Conservation (phyloP, 2,888 invertebrate species). For the Eurytoma adleriae region DNA sequence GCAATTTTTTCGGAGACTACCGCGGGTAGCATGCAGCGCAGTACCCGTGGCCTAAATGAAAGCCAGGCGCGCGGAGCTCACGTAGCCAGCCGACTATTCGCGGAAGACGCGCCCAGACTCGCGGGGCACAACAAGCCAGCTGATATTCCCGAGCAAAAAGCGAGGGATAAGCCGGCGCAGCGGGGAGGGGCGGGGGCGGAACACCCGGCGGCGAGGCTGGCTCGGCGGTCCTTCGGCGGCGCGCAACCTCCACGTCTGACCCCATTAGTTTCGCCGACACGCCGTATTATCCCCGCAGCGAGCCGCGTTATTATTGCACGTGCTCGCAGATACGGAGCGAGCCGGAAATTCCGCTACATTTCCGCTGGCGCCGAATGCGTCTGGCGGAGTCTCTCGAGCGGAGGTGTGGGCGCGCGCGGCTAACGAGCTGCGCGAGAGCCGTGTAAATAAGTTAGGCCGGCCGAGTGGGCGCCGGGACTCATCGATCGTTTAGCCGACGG, state of each 20-base stretch:
- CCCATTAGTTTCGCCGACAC: slow-evolving; percentile 59
- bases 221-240: background rate
- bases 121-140: background rate
- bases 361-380: slow-evolving; percentile 8
- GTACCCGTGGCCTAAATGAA: too few species aligned
- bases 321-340: background rate
- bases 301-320: slow-evolving; percentile 32
- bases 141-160: background rate
- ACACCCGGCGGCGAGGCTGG: too few species aligned
- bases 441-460: background rate
- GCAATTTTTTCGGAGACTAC: too few species aligned
- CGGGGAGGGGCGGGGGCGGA: too few species aligned
- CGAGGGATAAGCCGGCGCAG: background rate
- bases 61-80: too few species aligned
- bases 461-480: background rate
- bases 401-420: background rate
- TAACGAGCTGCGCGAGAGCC: background rate
- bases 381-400: background rate
- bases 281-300: slow-evolving; percentile 56
- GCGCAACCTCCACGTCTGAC: slow-evolving; percentile 51
- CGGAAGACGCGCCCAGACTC: too few species aligned
- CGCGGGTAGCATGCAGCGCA: too few species aligned
- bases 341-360: slow-evolving; percentile 7
- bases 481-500: background rate
- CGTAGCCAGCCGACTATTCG: too few species aligned